These are phyloP conservation scores for Allacma fusca DNA, from an alignment of 2,888 invertebrate genomes.

Conservation along the genomic window DNA sequence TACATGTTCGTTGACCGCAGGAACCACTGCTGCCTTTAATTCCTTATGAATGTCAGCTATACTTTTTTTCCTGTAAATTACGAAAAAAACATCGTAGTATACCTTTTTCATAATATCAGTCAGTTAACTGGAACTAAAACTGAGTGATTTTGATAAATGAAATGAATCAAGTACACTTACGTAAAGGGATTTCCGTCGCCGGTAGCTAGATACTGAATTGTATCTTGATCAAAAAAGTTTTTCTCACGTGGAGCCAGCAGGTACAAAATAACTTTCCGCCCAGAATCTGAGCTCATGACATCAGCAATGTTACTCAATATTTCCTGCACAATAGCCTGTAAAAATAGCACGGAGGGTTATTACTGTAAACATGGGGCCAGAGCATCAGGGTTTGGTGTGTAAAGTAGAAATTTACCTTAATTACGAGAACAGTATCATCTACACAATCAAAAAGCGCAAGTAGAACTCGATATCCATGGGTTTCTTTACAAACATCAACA, in stretches of 20 bases:
- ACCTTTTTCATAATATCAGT: too few species aligned
- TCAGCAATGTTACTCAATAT: slow-evolving; percentile 74
- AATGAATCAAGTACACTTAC: slow-evolving; percentile 63
- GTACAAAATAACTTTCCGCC: slow-evolving; percentile 86
- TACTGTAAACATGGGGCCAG: too few species aligned
- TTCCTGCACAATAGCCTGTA: slow-evolving; percentile 71
- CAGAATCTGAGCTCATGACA: slow-evolving; percentile 80
- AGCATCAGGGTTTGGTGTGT: too few species aligned
- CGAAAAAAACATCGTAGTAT: not conserved
- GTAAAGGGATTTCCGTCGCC: slow-evolving; percentile 76
- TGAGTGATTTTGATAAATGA: too few species aligned
- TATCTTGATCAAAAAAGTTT: slow-evolving; percentile 81
- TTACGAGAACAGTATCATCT: slow-evolving; percentile 90
- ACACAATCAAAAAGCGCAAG: slow-evolving; percentile 85
- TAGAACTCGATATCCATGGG: slow-evolving; percentile 84
- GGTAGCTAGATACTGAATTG: slow-evolving; percentile 76
- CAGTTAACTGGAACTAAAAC: too few species aligned
- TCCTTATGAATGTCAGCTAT: slow-evolving; percentile 35
- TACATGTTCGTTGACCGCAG: slow-evolving; percentile 19
- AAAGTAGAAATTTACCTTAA: slow-evolving; percentile 77
- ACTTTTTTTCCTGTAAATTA: slow-evolving; percentile 31
- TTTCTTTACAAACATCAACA: slow-evolving; percentile 80
- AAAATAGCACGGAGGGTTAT: too few species aligned
- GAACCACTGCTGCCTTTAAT: slow-evolving; percentile 22
- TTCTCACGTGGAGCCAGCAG: slow-evolving; percentile 83